Percentiles rank a stretch among this genome's conserved stretches.
These are phyloP conservation scores for Ferrisia virgata DNA, from an alignment of 2,888 invertebrate species.

Conservation along the genomic window DNA sequence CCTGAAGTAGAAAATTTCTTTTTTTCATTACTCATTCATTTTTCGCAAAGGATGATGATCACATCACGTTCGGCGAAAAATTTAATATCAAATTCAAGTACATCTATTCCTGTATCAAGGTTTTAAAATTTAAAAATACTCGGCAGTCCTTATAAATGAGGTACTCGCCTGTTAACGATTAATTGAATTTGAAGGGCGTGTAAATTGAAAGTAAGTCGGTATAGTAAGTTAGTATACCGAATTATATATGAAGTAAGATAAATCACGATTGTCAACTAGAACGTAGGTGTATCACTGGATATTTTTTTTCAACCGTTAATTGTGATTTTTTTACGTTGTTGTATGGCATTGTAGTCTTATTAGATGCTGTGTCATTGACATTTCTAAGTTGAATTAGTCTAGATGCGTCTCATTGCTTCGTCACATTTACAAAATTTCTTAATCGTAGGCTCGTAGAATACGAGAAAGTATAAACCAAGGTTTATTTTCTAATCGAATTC, in stretches of 20 bases:
- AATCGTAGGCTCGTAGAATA: not conserved
- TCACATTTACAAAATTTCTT: not conserved
- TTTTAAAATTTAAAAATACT: not conserved
- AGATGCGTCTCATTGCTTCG: not conserved
- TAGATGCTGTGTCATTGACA: slow-evolving; percentile 23
- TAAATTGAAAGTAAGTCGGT: slow-evolving; percentile 13
- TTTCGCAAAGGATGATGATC: too few relatives aligned
- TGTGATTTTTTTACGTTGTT: not conserved
- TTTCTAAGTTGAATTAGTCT: not conserved
- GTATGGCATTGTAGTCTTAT: not conserved
- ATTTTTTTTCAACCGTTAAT: not conserved
- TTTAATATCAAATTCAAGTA: too few relatives aligned
- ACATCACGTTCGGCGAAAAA: too few relatives aligned
- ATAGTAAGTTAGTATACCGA: too few relatives aligned
- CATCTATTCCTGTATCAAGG: too few relatives aligned
- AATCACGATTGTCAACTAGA: not conserved
- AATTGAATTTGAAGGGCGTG: slow-evolving; percentile 18
- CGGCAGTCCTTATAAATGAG: not conserved
- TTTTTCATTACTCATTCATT: too few relatives aligned
- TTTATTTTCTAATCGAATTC: not conserved
- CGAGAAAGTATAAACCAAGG: not conserved
- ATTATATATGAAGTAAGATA: not conserved
- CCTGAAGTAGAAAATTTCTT: too few relatives aligned
- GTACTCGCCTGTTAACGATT: not conserved
- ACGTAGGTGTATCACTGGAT: not conserved